Evolutionary conservation across 2,113 vertebrate genomes (phyloP).

Genomic region (Grammomys dolichurus): DNA sequence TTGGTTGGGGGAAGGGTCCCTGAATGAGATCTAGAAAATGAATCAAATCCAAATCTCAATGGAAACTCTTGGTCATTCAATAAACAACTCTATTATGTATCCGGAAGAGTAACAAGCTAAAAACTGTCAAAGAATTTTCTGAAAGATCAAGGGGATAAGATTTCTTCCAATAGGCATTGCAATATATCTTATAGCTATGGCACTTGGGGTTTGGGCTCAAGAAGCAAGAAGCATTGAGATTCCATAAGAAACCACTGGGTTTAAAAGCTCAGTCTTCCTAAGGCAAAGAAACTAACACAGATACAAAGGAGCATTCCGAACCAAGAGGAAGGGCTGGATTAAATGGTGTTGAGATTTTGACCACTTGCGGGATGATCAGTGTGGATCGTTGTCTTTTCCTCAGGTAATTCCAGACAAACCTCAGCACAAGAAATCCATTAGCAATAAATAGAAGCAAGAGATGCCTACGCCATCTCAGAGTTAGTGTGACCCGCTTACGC

Average conservation of each 20-base stretch:
- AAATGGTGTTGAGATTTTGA: neutral
- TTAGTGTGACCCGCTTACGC: neutral
- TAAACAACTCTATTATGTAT: constrained; percentile 2
- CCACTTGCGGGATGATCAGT: neutral
- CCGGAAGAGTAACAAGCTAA: constrained; percentile 66
- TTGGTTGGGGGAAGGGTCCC: neutral
- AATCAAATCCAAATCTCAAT: neutral
- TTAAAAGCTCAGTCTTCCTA: neutral
- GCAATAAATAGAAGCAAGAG: neutral
- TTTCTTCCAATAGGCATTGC: constrained; percentile 19
- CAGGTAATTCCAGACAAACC: constrained; percentile 35
- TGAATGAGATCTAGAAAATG: constrained; percentile 50
- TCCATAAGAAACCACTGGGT: rapidly evolving
- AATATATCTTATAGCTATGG: neutral
- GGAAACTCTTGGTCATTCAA: constrained; percentile 64
- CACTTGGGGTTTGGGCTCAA: neutral
- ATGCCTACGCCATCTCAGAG: neutral
- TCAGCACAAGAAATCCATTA: neutral
- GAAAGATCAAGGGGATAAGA: constrained; percentile 29
- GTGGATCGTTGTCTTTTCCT: neutral
- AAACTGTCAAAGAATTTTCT: constrained; percentile 63
- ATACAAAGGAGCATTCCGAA: neutral
- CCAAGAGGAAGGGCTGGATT: neutral
- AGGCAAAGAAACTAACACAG: neutral
- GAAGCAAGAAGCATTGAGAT: neutral